phyloP scores from a whole-genome alignment of 2,888 invertebrate species.

The Seladonia tumulorum region DNA sequence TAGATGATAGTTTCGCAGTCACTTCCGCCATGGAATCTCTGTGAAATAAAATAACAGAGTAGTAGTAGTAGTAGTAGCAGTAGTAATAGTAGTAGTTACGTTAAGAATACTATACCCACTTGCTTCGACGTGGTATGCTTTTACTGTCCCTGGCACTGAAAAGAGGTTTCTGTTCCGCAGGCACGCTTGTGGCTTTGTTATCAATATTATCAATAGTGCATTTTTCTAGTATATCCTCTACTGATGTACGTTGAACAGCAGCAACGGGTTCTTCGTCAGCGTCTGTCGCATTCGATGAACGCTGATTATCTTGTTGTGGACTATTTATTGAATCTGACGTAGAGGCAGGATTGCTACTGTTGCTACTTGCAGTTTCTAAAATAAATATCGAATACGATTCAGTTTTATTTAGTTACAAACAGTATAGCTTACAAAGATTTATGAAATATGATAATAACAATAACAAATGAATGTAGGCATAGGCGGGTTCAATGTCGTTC shows the following conservation, averaged over 20 bases:
- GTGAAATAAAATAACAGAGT: conserved; percentile 13
- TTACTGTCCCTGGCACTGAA: conserved; percentile 10
- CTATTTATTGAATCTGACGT: conserved; percentile 71
- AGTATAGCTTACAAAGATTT: not conserved
- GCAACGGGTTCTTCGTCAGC: no score
- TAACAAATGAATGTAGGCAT: not conserved
- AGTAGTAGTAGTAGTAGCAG: no score
- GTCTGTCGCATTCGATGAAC: not conserved
- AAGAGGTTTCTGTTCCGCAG: conserved; percentile 13
- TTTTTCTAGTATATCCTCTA: no score
- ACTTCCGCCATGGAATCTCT: conserved; percentile 77
- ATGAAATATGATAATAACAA: not conserved
- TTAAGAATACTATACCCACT: conserved; percentile 62
- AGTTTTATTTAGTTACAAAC: not conserved
- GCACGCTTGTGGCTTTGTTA: conserved; percentile 16
- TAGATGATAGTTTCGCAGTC: conserved; percentile 75
- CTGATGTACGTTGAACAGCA: no score
- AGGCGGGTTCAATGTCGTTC: no score
- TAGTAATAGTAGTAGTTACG: no score
- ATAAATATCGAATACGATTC: conserved; percentile 11
- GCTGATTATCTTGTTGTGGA: not conserved
- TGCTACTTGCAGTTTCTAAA: conserved; percentile 35
- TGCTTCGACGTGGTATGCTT: not conserved
- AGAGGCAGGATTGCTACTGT: conserved; percentile 46
- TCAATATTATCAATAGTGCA: no score